Evolutionary conservation across 2,113 vertebrate species (phyloP), one percentile per base, ranked within the genome.

Genomic region (Callaeas wilsoni): DNA sequence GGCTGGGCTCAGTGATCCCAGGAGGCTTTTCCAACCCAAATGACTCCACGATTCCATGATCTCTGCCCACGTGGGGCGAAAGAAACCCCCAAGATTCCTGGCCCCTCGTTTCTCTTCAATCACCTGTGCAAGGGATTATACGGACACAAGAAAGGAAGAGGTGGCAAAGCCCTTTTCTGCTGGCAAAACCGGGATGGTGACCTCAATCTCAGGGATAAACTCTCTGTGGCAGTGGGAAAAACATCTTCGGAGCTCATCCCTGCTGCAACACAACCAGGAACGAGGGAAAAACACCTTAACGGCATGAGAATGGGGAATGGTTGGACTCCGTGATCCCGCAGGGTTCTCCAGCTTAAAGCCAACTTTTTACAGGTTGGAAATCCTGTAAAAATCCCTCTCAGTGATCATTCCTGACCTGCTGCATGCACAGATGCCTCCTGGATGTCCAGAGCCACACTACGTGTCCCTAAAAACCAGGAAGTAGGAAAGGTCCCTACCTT

Each of bases 91-190:
- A 69, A 23, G 29, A 46, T n/a, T 53, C 47, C 64, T 7, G 37
- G 55, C 15, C 27, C 23, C 39, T 46, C 13, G 29, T 13, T 52
- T 16, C 37, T 29, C 33, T 44, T 69, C 39, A 1, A 25, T 39
- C 0, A 0, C 55, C 29, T 13, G 19, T n/a, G 39, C 27, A n/a
- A 69, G 39, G 55, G 47, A 87, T 39, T 62, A n/a, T 4, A 29
- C 0, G 1, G 37, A 44, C 7, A 37, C 19, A 19, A 33, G n/a
- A 69, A 39, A 69, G 64, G 55, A 87, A 69, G 55, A 46, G 29
- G 29, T 33, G 39, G 74, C 29, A 62, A 78, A 69, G n/a, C 23
- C 46, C 15, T 39, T 70, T 78, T 70, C 64, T 62, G 39, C 64
- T 25, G 33, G 55, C 8, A 69, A 53, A 87, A 60, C 15, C 0